phyloP scores from a whole-genome alignment of 2,797 vertebrate species.

The Lacerta viridis region DNA sequence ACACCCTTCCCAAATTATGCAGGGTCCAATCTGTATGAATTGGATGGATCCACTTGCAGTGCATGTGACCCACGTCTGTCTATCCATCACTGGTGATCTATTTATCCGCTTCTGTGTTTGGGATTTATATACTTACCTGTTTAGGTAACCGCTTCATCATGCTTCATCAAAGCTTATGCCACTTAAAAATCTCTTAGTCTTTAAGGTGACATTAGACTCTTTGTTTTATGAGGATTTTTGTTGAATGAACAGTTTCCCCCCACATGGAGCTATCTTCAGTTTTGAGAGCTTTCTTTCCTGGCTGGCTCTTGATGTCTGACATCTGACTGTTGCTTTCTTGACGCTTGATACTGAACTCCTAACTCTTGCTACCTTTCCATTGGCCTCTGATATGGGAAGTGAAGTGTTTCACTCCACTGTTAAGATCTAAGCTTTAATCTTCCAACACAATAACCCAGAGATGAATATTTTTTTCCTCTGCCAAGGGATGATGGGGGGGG shows the following conservation, averaged over 20 bases:
- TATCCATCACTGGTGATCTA: neutral
- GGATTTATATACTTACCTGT: neutral
- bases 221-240: neutral
- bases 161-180: neutral
- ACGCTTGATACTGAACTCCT: conserved; percentile 36
- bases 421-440: conserved; percentile 44
- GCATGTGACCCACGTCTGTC: neutral
- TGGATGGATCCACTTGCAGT: neutral
- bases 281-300: conserved; percentile 10
- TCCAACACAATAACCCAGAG: conserved; percentile 26
- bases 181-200: neutral
- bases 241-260: neutral
- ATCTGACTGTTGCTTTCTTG: conserved; percentile 46
- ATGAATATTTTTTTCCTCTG: conserved; percentile 12
- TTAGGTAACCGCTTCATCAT: neutral
- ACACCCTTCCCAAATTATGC: neutral
- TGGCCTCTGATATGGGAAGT: conserved; percentile 26
- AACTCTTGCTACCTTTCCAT: conserved; percentile 41
- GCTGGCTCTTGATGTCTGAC: conserved; percentile 48
- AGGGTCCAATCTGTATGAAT: neutral
- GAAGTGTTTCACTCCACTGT: conserved; percentile 38
- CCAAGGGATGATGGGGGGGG: conserved; percentile 28
- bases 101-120: neutral
- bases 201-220: neutral
- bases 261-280: neutral